phyloP scores from a whole-genome alignment of 2,113 vertebrate genomes.

The Phyllostomus discolor region DNA sequence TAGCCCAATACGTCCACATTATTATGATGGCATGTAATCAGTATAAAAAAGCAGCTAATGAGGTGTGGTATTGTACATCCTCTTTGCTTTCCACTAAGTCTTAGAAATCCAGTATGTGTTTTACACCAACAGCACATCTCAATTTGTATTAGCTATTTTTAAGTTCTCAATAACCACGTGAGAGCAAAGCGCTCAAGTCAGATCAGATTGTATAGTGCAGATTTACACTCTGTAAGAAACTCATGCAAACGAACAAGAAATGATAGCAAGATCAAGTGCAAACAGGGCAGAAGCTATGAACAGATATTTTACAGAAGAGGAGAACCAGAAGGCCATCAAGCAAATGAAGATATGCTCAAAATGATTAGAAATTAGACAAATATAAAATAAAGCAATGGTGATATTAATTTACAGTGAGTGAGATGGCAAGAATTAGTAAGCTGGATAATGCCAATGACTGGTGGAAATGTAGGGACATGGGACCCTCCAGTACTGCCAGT shows the following conservation, averaged over 20 bases:
- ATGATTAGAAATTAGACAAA: not conserved
- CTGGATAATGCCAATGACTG: not conserved
- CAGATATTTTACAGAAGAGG: not conserved
- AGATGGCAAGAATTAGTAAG: not conserved
- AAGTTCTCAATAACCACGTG: not conserved
- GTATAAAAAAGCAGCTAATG: not conserved
- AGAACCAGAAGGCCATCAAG: not conserved
- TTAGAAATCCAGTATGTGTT: not conserved
- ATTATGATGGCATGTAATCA: not conserved
- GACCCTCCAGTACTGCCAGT: not conserved
- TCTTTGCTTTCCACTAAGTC: not conserved
- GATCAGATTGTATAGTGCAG: not conserved
- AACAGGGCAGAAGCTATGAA: not conserved
- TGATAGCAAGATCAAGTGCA: not conserved
- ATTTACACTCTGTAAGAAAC: not conserved
- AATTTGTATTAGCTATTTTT: not conserved
- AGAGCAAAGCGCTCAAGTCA: not conserved
- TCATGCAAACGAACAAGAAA: not conserved
- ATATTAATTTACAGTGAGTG: not conserved
- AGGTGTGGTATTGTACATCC: not conserved
- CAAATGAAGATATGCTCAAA: not conserved
- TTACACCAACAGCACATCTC: not conserved
- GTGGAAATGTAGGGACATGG: not conserved
- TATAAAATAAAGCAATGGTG: not conserved
- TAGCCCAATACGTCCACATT: not conserved